A percentile compares a stretch with the other conserved stretches of the same genome.
Conservation (phyloP, 2,113 vertebrate genomes). For the Clarias batrachus region DNA sequence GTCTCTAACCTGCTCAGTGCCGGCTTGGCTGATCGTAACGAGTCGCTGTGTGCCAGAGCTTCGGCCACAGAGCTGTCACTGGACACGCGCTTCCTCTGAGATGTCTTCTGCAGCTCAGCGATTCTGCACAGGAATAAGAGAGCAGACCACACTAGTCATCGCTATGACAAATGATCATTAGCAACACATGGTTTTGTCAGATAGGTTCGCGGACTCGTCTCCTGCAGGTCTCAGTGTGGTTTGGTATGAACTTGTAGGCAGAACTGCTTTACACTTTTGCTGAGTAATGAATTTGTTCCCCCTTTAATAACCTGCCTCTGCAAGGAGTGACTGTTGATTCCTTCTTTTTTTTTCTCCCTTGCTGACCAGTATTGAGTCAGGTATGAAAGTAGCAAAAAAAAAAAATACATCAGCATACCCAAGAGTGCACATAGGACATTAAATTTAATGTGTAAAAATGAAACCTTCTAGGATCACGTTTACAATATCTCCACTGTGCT, state of each 20-base stretch:
- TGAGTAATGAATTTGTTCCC: neutral
- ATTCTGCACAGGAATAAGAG: conserved; percentile 24
- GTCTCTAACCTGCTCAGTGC: conserved; percentile 66
- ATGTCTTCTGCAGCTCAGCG: conserved; percentile 47
- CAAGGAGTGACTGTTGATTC: neutral
- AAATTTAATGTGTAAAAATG: neutral
- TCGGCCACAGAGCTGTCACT: conserved; percentile 68
- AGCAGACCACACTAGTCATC: neutral
- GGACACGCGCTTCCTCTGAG: conserved; percentile 65
- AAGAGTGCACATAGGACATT: neutral
- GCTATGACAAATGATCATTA: conserved; percentile 5
- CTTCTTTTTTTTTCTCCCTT: neutral
- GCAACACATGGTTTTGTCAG: neutral
- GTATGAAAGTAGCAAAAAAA: neutral
- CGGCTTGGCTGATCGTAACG: conserved; percentile 63
- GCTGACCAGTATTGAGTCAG: neutral
- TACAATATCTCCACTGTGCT: neutral
- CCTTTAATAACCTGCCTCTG: neutral
- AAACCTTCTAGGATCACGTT: neutral
- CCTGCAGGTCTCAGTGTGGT: neutral
- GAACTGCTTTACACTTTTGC: neutral
- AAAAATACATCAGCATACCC: neutral
- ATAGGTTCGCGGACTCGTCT: neutral
- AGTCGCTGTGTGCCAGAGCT: conserved; percentile 52
- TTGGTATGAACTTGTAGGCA: neutral